Conservation (phyloP, 2,113 vertebrate species). For the Morphnarchus princeps region DNA sequence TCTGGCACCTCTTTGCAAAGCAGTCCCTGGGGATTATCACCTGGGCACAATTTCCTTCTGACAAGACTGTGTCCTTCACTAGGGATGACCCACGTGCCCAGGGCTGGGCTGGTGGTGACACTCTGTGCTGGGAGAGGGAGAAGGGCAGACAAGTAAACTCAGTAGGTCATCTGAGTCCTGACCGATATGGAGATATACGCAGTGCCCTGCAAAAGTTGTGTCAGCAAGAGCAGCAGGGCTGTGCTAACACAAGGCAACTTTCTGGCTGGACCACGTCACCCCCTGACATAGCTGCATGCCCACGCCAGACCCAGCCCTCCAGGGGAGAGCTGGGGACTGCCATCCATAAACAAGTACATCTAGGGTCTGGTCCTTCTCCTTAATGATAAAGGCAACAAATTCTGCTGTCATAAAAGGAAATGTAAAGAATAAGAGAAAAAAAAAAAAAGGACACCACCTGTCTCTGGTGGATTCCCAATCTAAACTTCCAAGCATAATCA, state of each 20-base stretch:
- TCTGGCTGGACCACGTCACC: background rate
- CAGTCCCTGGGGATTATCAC: background rate
- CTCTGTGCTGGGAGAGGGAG: background rate
- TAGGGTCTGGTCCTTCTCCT: background rate
- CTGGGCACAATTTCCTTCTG: background rate
- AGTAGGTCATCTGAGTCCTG: background rate
- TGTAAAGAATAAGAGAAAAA: background rate
- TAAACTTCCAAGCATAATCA: background rate
- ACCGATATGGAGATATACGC: background rate
- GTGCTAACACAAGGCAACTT: background rate
- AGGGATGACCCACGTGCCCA: background rate
- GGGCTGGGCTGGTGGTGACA: background rate
- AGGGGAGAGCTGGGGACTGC: background rate
- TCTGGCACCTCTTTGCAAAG: background rate
- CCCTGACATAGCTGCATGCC: background rate
- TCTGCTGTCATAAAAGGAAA: background rate
- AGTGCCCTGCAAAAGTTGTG: background rate
- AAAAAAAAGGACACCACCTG: background rate
- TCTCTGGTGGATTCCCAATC: background rate
- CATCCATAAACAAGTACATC: accelerated
- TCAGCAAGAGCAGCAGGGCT: background rate
- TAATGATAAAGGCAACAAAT: background rate
- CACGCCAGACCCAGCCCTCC: background rate
- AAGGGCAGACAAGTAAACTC: background rate
- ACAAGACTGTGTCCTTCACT: background rate